Base-by-base conservation (phyloP, 1,140 invertebrate genomes). In the Holcopasites calliopsidis region DNA sequence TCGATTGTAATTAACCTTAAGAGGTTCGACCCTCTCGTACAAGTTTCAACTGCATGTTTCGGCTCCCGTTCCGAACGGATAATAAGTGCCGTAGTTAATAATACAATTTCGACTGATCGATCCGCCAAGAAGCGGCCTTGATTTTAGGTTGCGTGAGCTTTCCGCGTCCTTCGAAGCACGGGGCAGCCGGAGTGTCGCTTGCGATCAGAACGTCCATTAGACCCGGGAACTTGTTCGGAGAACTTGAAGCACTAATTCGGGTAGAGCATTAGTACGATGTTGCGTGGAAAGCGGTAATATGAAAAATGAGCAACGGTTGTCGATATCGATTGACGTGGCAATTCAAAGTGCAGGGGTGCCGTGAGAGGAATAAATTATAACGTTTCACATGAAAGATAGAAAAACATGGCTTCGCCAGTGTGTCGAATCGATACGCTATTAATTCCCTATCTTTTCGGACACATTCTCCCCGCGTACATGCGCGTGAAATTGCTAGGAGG, bases 1-100 rank as follows among this genome's bases (percentile, higher is more conserved):
- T 47, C 47, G 49, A 58, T 55, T 21, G 23, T 73, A 71, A 76
- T 80, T 80, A 79, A 49, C 58, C 33, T 62, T 72, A 62, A 64
- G 58, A 62, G 70, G n/a, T 52, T 65, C 13, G 75, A 54, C 35
- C 42, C 21, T 28, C n/a, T 44, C n/a, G 18, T 26, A 47, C 38
- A 21, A 55, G n/a, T 74, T 66, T 66, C 66, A 66, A 66, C 58
- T 13, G 58, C 58, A 58, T 64, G 70, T 72, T 66, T 74, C 60
- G 60, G 40, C 28, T 55, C 10, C 26, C 28, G 23, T 11, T 57
- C 65, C 52, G 60, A 66, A 66, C 60, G 61, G 62, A 57, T 74
- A 74, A 69, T 75, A 68, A 61, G 55, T 40, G 49, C n/a, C 38
- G 54, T 26, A 47, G 54, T 72, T 74, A 74, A 74, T 74, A 74